Evolutionary conservation across 2,113 vertebrate genomes (phyloP).

Genomic region (Platysteira castanea): DNA sequence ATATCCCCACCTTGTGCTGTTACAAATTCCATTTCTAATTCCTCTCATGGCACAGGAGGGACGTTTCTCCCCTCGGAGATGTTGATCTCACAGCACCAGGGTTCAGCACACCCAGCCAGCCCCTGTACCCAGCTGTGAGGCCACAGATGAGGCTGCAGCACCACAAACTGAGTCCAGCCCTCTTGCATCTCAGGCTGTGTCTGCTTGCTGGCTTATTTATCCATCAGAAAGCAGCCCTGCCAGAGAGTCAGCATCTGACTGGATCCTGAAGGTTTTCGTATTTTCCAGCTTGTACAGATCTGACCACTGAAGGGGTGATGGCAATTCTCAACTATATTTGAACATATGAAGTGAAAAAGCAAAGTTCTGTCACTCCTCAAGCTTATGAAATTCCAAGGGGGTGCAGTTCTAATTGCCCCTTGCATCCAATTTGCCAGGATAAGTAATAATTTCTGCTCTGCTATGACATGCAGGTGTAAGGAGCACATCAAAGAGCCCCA

Average conservation of each 20-base stretch:
- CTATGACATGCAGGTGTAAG: conserved; percentile 26
- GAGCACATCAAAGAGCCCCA: neutral
- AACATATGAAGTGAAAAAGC: neutral
- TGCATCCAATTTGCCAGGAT: conserved; percentile 7
- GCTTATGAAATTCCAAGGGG: neutral
- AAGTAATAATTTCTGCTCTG: conserved; percentile 26
- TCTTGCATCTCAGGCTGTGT: neutral
- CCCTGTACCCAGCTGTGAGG: neutral
- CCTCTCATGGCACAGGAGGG: neutral
- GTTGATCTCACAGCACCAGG: neutral
- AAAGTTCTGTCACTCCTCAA: neutral
- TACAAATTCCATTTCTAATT: neutral
- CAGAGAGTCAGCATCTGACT: neutral
- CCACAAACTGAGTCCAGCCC: neutral
- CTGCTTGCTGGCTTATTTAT: neutral
- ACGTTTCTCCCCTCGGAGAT: neutral
- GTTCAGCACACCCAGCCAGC: neutral
- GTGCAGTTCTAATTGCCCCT: conserved; percentile 9
- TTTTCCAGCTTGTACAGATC: neutral
- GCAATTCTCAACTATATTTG: neutral
- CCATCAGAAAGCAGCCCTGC: neutral
- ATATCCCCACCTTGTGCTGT: neutral
- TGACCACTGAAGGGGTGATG: neutral
- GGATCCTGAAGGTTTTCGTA: neutral
- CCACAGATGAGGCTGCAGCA: neutral